Base-by-base conservation (phyloP, 2,888 invertebrate genomes). In the Pandemis corylana region DNA sequence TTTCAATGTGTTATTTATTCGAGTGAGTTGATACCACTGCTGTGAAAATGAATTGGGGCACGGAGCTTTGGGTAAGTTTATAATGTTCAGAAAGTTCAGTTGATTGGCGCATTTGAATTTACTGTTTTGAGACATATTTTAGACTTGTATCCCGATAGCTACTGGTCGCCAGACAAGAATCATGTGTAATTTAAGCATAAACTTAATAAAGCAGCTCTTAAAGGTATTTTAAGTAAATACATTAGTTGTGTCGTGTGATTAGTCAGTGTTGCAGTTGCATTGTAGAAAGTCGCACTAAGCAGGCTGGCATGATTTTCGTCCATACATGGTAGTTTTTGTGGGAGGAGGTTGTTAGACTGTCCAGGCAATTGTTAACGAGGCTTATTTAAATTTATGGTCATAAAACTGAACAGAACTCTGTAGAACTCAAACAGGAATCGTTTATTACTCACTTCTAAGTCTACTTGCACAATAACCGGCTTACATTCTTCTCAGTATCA, bases 11-110 rank as follows among this genome's bases (percentile, higher is more conserved):
- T 90, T 91, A 89, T 84, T 86, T 87, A 91, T 93, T 93, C 85
- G 84, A 89, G 89, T 93, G 92, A 89, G 85, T 89, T 89, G 90
- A 90, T 85, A 83, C 85, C 85, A 85, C 85, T 83, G 84, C 87
- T 83, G 90, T 89, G 83, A 95, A 93, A 93, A 95, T 95, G 95
- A 96, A 95, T 93, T 96, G 96, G 96, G 96, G 96, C 90, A 95
- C 95, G 77, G 96, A 96, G 93, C 95, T 96, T 90, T 96, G 96
- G 96, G 96, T 96, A 92, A 95, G 96, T 95, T 56, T 80, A 76
- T 80, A 78, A 67, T 63, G 63, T 68, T 79, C 68, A 81, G 79
- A 77, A 81, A 76, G 80, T 79, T 77, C 70, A 67, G 67, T 75
- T 78, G 72, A 63, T 41, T 69, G 51, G n/a, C 46, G 61, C 69